A percentile compares a stretch with the other conserved stretches of the same genome.
These are phyloP conservation scores for Nasalis larvatus DNA, from an alignment of 2,113 vertebrate species.

Conservation along the genomic window DNA sequence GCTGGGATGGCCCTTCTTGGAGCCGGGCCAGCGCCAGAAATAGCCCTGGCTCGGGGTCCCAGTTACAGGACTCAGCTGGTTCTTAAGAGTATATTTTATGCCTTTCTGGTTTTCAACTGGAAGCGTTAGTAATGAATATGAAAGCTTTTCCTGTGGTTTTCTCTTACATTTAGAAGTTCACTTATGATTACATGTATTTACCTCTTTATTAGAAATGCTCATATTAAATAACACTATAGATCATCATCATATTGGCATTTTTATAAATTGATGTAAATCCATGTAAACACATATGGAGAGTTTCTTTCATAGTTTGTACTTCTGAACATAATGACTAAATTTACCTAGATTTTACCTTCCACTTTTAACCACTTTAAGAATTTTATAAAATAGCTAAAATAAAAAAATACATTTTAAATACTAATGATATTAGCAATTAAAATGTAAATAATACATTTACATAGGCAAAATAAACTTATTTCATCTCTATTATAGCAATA, in stretches of 20 bases:
- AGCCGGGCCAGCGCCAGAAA: slow-evolving; percentile 78
- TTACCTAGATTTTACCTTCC: background rate
- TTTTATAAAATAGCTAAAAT: background rate
- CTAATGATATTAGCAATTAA: background rate
- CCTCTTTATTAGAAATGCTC: background rate
- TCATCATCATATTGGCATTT: background rate
- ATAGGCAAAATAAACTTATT: background rate
- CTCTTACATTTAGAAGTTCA: background rate
- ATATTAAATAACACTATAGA: background rate
- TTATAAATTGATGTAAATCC: background rate
- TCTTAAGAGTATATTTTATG: background rate
- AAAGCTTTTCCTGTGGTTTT: background rate
- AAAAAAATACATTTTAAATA: background rate
- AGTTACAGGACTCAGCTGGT: slow-evolving; percentile 62
- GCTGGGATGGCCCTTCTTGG: slow-evolving; percentile 73
- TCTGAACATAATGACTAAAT: background rate
- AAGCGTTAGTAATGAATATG: background rate
- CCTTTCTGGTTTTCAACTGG: background rate
- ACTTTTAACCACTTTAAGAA: background rate
- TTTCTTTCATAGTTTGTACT: background rate
- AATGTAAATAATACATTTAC: background rate
- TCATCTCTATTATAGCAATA: background rate
- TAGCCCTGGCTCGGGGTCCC: slow-evolving; percentile 75
- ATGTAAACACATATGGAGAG: background rate
- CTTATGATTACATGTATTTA: background rate